Evolutionary conservation across 2,888 invertebrate genomes (phyloP).

Genomic region (Oegoconia quadripuncta): DNA sequence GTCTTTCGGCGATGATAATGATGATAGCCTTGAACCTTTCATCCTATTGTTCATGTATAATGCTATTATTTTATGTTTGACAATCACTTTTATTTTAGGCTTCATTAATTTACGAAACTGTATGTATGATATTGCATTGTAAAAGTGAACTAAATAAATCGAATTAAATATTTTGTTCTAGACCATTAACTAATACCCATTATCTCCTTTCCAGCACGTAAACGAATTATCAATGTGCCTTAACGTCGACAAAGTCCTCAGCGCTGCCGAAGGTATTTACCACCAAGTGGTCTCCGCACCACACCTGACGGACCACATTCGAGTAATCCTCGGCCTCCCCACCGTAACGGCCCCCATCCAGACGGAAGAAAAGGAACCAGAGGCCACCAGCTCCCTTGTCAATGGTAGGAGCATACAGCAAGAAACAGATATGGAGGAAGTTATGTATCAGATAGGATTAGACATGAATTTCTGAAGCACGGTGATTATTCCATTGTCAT

Average conservation of each 20-base stretch:
- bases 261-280: conserved; percentile 95
- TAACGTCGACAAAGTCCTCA: conserved; percentile 88
- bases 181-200: too few relatives aligned
- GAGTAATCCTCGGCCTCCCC: conserved; percentile 84
- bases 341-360: conserved; percentile 48
- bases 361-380: conserved; percentile 37
- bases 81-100: too few relatives aligned
- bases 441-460: conserved; percentile 78
- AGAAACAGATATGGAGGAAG: conserved; percentile 71
- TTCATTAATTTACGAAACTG: too few relatives aligned
- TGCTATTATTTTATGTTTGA: too few relatives aligned
- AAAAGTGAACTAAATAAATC: too few relatives aligned
- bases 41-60: too few relatives aligned
- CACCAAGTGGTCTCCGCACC: conserved; percentile 88
- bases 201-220: conserved; percentile 86
- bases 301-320: conserved; percentile 84
- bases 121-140: too few relatives aligned
- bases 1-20: too few relatives aligned
- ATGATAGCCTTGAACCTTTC: too few relatives aligned
- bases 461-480: conserved; percentile 73
- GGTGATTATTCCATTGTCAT: conserved; percentile 3
- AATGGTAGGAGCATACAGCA: conserved; percentile 39
- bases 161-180: too few relatives aligned
- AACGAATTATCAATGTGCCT: conserved; percentile 95
- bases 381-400: conserved; percentile 23